Conservation (phyloP, 2,113 vertebrate genomes). For the Gobiocypris rarus region DNA sequence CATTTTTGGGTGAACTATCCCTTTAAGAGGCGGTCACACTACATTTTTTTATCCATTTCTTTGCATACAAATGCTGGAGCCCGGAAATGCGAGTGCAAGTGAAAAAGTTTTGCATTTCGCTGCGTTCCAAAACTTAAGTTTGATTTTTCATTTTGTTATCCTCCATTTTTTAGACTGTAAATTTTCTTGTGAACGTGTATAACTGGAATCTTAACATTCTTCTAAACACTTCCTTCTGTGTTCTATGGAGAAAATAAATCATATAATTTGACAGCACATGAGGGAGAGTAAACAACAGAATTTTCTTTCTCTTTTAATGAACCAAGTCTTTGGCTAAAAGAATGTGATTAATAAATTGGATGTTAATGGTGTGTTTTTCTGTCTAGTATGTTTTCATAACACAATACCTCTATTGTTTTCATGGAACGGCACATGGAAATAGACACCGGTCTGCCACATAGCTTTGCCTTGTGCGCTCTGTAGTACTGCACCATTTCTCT, state of each 20-base stretch:
- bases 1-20: too few species aligned
- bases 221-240: background rate
- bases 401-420: slow-evolving; percentile 83
- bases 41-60: too few species aligned
- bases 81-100: too few species aligned
- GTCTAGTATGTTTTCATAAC: background rate
- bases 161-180: background rate
- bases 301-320: background rate
- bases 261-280: background rate
- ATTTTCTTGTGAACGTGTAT: background rate
- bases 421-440: slow-evolving; percentile 81
- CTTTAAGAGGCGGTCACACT: too few species aligned
- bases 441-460: slow-evolving; percentile 75
- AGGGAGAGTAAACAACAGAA: background rate
- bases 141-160: too few species aligned
- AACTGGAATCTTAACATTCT: background rate
- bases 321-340: background rate
- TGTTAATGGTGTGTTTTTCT: too few species aligned
- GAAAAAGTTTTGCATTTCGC: too few species aligned
- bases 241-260: background rate
- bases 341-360: background rate
- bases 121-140: too few species aligned
- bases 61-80: too few species aligned
- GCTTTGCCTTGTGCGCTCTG: slow-evolving; percentile 72
- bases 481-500: slow-evolving; percentile 83